Evolutionary conservation across 1,140 invertebrate species (phyloP).

Genomic region (Caenorhabditis brenneri): DNA sequence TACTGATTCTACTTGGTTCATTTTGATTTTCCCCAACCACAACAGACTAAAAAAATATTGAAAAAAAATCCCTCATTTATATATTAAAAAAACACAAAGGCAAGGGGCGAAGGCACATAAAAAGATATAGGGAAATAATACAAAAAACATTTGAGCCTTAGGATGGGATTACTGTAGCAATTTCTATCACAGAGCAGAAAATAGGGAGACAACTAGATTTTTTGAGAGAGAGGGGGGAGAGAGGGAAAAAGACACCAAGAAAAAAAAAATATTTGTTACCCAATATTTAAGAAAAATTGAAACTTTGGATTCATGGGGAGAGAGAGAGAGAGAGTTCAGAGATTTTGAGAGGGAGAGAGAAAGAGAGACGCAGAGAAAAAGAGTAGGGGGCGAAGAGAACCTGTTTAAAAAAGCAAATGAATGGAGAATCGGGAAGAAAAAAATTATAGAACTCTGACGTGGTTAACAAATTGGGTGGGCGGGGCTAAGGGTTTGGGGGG

Average conservation of each 20-base stretch:
- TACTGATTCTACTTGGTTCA: too few species aligned
- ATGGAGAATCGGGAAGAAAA: not conserved
- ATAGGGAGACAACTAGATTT: conserved; percentile 11
- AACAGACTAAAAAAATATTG: not conserved
- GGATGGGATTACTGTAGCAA: not conserved
- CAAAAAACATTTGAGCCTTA: conserved; percentile 1
- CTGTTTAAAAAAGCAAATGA: conserved; percentile 33
- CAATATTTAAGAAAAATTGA: not conserved
- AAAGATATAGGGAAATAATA: not conserved
- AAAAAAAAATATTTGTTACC: too few species aligned
- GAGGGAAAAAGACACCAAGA: not conserved
- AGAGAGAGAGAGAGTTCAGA: not conserved
- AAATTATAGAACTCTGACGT: conserved; percentile 8
- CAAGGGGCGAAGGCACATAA: conserved; percentile 34
- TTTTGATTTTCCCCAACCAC: too few species aligned
- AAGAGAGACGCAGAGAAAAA: not conserved
- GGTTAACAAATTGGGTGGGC: not conserved
- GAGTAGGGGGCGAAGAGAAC: not conserved
- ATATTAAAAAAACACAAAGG: not conserved
- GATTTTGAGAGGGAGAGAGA: not conserved
- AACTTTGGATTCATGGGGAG: conserved; percentile 12
- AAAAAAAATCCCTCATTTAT: not conserved
- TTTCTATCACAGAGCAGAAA: conserved; percentile 29
- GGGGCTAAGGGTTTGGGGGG: not conserved
- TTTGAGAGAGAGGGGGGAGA: not conserved